Evolutionary conservation across 2,113 vertebrate species (phyloP).

Genomic region (Tachuris rubrigastra): DNA sequence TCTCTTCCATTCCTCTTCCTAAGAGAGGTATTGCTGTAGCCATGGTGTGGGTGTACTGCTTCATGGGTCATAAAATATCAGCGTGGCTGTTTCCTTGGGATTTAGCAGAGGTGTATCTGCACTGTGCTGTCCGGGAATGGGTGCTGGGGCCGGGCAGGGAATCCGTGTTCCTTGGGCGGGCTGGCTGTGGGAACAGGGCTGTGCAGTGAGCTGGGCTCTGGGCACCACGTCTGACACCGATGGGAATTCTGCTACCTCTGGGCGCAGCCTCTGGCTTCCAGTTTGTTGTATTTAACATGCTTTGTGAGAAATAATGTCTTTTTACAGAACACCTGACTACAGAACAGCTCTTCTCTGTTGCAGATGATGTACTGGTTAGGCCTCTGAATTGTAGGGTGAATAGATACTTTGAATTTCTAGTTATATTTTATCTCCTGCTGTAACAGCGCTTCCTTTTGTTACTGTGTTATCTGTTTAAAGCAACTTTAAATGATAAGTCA

Average conservation of each 20-base stretch:
- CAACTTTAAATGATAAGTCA: neutral
- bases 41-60: neutral
- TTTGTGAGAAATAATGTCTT: neutral
- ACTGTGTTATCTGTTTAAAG: neutral
- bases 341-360: neutral
- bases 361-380: neutral
- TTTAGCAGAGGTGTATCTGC: neutral
- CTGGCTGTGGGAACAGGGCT: neutral
- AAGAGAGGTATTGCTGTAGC: neutral
- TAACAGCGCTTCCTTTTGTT: neutral
- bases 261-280: neutral
- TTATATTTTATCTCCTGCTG: neutral
- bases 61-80: fast-evolving
- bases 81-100: neutral
- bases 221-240: fast-evolving
- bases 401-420: neutral
- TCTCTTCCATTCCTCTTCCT: neutral
- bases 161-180: neutral
- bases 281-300: neutral
- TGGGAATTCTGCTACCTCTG: neutral
- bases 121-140: fast-evolving
- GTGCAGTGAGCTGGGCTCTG: no score
- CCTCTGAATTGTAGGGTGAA: neutral
- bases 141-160: fast-evolving
- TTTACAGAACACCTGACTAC: neutral